Base-by-base conservation (phyloP, 2,113 vertebrate genomes). In the Aptenodytes forsteri region DNA sequence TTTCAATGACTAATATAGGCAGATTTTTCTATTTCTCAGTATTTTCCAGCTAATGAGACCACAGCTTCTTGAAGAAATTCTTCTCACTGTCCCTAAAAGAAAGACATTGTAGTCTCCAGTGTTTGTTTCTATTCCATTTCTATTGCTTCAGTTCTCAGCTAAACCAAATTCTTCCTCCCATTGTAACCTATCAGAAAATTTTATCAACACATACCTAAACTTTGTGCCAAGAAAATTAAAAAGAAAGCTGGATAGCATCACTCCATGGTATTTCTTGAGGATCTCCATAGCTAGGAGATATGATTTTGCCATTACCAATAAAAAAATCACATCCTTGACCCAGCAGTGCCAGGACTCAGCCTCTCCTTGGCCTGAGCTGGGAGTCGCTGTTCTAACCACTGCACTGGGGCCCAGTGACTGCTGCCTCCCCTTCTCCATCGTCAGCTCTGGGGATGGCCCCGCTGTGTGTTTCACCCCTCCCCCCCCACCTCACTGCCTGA, bases 11-110 rank as follows among this genome's bases (percentile, higher is more conserved):
- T 71, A 75, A 86, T 72, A 64, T 8, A 38, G 26, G 26, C 13
- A 90, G 71, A 83, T 58, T 84, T 83, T 49, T 61, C 26, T 83
- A 40, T 73, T 77, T 86, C 54, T 95, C 67, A 69, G 52, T 44
- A 61, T 32, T 80, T 91, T 86, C 71, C 77, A 69, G 30, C 36
- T 94, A 76, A 88, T 76, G 49, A 89, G 44, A 44, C 34, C 5
- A 59, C 11, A 75, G 22, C 3, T 70, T 95, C 27, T 66, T 64
- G 38, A 89, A 86, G 29, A 92, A 76, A 89, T 71, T 72, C 10
- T 91, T 91, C 49, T 77, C 26, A 52, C 83, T 83, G 13, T 55
- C 27, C 22, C 54, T 89, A 69, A 81, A 87, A 36, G 29, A 65
- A 80, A 65, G 49, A 69, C 40, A 72, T 27, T 80, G 27, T n/a